Evolutionary conservation across 2,888 invertebrate genomes (phyloP), one percentile per base, ranked within the genome.

Genomic region (Dolichomitus sp.): DNA sequence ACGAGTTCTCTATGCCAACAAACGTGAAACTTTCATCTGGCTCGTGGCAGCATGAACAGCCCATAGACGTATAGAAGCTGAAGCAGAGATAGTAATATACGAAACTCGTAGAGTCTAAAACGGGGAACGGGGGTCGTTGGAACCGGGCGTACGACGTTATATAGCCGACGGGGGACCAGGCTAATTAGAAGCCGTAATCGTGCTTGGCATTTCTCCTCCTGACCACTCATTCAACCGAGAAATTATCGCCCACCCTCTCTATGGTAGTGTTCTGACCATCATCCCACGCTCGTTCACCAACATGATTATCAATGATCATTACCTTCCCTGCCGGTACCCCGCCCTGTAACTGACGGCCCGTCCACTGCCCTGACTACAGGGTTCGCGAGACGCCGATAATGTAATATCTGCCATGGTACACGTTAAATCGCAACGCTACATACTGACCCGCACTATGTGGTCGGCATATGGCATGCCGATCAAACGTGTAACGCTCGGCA

Each of bases 231-330:
- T 85, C 77, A 80, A 68, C 78, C 72, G 81, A 77, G 33, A 77
- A 77, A 87, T 86, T 87, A 78, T 80, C 79, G 78, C 80, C 75
- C 73, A 75, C 82, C 80, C 84, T 76, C 84, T 76, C 70, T 54
- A 82, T 54, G 61, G 40, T 45, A 45, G 77, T 82, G 77, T 68
- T 57, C 69, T n/a, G 57, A 33, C 72, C 80, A 40, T 65, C 83
- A 59, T 72, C 69, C 76, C 79, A 76, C 72, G 75, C 72, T 68
- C 78, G 63, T 78, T 74, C 81, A 61, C 81, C 80, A 70, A 86
- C 81, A 84, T 81, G 84, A 87, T 86, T 86, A 87, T 87, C 87
- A 85, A 84, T 84, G 84, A 86, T 84, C 85, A 84, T 85, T 85
- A 86, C 80, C 77, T 40, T 40, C 54, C 63, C 72, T 14, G 54